Percentiles rank a stretch among this genome's conserved stretches.
Conservation (phyloP, 2,888 invertebrate species). For the Cryptocephalus primarius region DNA sequence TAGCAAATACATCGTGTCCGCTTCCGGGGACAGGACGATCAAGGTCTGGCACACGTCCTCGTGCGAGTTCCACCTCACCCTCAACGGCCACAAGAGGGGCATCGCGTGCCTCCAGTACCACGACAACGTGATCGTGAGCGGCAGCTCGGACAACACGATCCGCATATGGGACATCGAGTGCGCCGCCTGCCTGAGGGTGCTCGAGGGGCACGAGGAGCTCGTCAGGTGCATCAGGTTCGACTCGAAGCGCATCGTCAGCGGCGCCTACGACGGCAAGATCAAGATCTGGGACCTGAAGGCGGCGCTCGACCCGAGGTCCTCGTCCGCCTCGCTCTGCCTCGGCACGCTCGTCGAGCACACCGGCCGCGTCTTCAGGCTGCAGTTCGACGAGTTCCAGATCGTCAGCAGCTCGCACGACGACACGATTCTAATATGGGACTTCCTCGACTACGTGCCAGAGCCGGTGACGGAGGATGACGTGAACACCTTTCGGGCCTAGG, state of each 20-base stretch:
- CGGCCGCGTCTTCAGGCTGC: constrained; percentile 96
- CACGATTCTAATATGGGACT: constrained; percentile 56
- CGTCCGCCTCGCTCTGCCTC: constrained; percentile 86
- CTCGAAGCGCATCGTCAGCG: constrained; percentile 95
- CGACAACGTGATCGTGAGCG: constrained; percentile 94
- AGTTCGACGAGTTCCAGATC: constrained; percentile 99
- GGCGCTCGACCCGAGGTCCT: constrained; percentile 92
- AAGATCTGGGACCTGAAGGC: constrained; percentile 99
- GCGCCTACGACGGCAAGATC: constrained; percentile 99
- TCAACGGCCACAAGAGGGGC: constrained; percentile 97
- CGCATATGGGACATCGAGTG: constrained; percentile 38
- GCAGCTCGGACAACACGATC: constrained; percentile 98
- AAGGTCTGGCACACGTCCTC: constrained; percentile 98
- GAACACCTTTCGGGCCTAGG: no score
- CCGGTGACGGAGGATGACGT: no score
- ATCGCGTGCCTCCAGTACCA: constrained; percentile 98
- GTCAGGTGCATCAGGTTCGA: constrained; percentile 98
- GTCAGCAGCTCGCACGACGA: constrained; percentile 99
- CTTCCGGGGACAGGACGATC: constrained; percentile 97
- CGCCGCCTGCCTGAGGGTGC: constrained; percentile 65
- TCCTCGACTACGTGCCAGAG: no score
- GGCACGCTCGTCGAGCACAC: constrained; percentile 98
- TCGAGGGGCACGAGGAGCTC: constrained; percentile 97
- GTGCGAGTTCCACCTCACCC: constrained; percentile 95
- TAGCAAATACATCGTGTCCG: constrained; percentile 98